These are phyloP conservation scores for Cryptomyrus ogoouensis DNA, from an alignment of 2,113 vertebrate species.

Conservation along the genomic window DNA sequence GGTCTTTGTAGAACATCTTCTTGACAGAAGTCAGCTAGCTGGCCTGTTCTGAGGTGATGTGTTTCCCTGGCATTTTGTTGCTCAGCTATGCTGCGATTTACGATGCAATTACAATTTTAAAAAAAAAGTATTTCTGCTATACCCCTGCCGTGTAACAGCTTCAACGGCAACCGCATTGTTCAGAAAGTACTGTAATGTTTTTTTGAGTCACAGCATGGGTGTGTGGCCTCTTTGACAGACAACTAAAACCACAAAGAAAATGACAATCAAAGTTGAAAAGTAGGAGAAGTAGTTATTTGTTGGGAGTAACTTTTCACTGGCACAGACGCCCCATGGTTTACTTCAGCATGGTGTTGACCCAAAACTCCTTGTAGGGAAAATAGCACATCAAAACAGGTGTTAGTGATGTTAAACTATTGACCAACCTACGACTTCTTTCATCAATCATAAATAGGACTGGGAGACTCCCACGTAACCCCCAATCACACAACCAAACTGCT, in stretches of 20 bases:
- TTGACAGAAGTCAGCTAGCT: not conserved
- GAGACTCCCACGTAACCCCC: not conserved
- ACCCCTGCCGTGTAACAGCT: not conserved
- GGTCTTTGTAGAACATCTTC: slow-evolving; percentile 10
- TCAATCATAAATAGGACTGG: not conserved
- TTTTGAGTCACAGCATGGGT: not conserved
- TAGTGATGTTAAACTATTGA: not conserved
- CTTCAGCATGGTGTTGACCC: not conserved
- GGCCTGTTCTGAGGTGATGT: slow-evolving; percentile 20
- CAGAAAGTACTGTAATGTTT: not conserved
- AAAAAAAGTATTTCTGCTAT: not conserved
- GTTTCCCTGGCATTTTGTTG: not conserved
- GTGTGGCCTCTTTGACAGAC: not conserved
- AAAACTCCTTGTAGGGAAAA: not conserved
- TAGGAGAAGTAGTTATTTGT: not conserved
- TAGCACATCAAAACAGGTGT: not conserved
- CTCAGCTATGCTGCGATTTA: not conserved
- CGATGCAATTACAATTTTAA: not conserved
- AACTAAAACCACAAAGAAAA: not conserved
- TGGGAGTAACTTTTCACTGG: not conserved
- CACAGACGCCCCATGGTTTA: not conserved
- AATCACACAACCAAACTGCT: not conserved
- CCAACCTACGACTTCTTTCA: not conserved
- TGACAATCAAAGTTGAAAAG: not conserved
- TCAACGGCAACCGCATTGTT: not conserved